Percentiles rank a stretch among this genome's conserved stretches.
phyloP scores from a whole-genome alignment of 2,113 vertebrate genomes.

The Ivindomyrus marchei region DNA sequence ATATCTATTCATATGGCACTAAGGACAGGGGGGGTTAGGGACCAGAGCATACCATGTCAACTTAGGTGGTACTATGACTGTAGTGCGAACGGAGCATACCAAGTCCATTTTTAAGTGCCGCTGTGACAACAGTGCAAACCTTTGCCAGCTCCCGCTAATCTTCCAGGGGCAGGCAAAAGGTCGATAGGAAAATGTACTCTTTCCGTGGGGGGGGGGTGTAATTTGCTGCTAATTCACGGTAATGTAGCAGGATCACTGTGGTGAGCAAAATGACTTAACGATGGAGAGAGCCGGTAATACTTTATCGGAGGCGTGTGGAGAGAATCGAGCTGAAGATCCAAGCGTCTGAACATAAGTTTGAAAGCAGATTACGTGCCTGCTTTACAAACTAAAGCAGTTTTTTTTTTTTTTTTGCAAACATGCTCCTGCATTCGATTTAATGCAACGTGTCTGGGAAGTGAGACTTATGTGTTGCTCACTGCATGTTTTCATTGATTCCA shows the following conservation, averaged over 20 bases:
- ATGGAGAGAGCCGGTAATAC: background rate
- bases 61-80: background rate
- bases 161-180: conserved; percentile 7
- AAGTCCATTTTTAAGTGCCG: background rate
- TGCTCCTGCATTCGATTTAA: background rate
- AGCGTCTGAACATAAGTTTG: background rate
- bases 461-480: background rate
- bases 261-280: background rate
- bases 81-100: background rate
- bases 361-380: background rate
- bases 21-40: background rate
- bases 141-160: background rate
- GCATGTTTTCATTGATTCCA: background rate
- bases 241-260: background rate
- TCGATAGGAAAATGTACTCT: background rate
- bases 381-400: background rate
- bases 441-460: background rate
- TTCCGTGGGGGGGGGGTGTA: background rate
- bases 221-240: background rate
- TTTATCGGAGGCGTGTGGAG: background rate
- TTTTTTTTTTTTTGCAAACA: background rate
- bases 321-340: background rate
- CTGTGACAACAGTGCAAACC: background rate
- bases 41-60: background rate
- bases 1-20: background rate